These are phyloP conservation scores for Ptilorrhoa leucosticta DNA, from an alignment of 2,113 vertebrate genomes.

Conservation along the genomic window DNA sequence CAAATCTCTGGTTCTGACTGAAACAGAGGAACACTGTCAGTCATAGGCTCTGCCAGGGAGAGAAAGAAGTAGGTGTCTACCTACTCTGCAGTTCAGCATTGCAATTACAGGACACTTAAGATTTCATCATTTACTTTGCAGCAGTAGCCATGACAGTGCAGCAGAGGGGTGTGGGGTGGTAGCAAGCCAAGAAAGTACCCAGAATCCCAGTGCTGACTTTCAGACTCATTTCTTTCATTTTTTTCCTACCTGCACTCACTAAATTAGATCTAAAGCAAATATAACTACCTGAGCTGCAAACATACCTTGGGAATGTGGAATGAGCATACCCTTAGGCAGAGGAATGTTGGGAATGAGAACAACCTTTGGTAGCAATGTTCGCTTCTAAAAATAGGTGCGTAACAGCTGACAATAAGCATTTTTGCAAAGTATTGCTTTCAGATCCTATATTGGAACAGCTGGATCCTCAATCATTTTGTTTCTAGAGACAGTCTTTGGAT, in stretches of 20 bases:
- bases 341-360: conserved; percentile 14
- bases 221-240: background rate
- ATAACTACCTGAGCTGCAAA: background rate
- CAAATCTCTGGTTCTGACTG: background rate
- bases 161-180: background rate
- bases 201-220: background rate
- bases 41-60: background rate
- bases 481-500: background rate
- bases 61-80: background rate
- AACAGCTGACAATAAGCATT: conserved; percentile 37
- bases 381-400: conserved; percentile 29
- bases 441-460: conserved; percentile 23
- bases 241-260: background rate
- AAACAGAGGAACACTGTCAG: background rate
- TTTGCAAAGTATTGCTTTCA: background rate
- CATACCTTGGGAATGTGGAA: conserved; percentile 22
- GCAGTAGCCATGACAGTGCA: background rate
- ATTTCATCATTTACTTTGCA: background rate
- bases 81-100: background rate
- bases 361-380: background rate
- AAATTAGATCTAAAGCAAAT: conserved; percentile 40
- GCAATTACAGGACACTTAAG: background rate
- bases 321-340: background rate
- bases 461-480: background rate
- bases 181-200: background rate